Evolutionary conservation across 2,888 invertebrate species (phyloP), one percentile per base, ranked within the genome.

Genomic region (Malachius bipustulatus): DNA sequence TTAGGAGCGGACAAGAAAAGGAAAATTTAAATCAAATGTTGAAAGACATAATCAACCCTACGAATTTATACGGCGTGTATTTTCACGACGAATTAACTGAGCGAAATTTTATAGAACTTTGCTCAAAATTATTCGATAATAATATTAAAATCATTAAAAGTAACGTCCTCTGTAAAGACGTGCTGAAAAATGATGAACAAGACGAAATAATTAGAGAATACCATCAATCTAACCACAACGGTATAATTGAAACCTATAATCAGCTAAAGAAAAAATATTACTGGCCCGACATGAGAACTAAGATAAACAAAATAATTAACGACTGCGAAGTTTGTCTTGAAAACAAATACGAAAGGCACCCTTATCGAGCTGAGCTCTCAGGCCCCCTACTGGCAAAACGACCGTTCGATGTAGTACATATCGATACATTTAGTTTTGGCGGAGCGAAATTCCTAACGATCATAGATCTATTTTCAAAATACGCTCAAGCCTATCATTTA

Each of bases 261-360:
- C 8, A 31, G 8, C 16, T 35, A 10, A 36, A 36, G 16, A 26
- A 13, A 8, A 37, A 28, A 19, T 33, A 15, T 28, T 34, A 37
- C 10, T 33, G 37, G 37, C 37, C 33, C 11, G 29, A 37, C 14
- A 32, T 33, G 33, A 16, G 16, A 29, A 32, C 14, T 4, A 34
- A 15, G 29, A 37, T 34, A 11, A 37, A 28, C 13, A 37, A 37
- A 31, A 3, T 35, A 3, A 35, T 35, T n/a, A 35, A 37, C 4
- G 28, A 34, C 11, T 37, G 33, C 19, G 37, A 37, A 27, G 19
- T 16, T 16, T 37, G 37, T 29, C 12, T 33, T n/a, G 33, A 26
- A 16, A 27, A 9, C 4, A 37, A 37, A 34, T 37, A 37, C 13
- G 37, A 37, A 29, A 34, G 37, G 26, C 27, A 37, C 10, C 33